Base-by-base conservation (phyloP, 2,797 vertebrate genomes). In the Philypnodon macrostomus region DNA sequence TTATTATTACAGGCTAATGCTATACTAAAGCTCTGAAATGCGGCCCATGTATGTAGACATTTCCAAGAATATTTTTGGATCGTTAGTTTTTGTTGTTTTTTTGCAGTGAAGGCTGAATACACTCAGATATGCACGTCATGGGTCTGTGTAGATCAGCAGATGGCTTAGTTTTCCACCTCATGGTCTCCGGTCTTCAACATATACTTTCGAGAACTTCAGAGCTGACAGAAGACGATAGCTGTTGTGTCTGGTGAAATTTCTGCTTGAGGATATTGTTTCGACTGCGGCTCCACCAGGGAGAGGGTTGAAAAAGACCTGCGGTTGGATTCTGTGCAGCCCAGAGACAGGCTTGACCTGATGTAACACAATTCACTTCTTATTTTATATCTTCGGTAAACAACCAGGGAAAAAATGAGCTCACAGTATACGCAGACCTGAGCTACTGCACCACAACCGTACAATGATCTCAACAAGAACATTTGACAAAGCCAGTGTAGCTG, bases 211-310 rank as follows among this genome's bases (percentile, higher is more conserved):
- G 58, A 55, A 38, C 41, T 26, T 35, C 26, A 21, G 31, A 53
- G 47, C 40, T 55, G 67, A 81, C 61, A 65, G 59, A 63, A 61
- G 32, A 54, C 58, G 61, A 76, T 38, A 27, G 50, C 58, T 54
- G 21, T 15, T 45, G 37, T 33, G 18, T 33, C 42, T 35, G 54
- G 39, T 54, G 45, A 76, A 67, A 72, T 70, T 27, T 55, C 58
- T 56, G 53, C 62, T 62, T 1, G 1, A 17, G 55, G 59, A 63
- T 67, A 37, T 67, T 63, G 63, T 71, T 51, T 4, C 39, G 12
- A 48, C 50, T 57, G 50, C 47, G 48, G 40, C 24, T 52, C 29
- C 62, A 51, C 1, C 4, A 39, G 23, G 45, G 58, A 67, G 33
- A 4, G 9, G 8, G 47, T 44, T 59, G 37, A 37, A 56, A 59